Evolutionary conservation across 2,113 vertebrate species (phyloP).

Genomic region (Psittacara wagleri): DNA sequence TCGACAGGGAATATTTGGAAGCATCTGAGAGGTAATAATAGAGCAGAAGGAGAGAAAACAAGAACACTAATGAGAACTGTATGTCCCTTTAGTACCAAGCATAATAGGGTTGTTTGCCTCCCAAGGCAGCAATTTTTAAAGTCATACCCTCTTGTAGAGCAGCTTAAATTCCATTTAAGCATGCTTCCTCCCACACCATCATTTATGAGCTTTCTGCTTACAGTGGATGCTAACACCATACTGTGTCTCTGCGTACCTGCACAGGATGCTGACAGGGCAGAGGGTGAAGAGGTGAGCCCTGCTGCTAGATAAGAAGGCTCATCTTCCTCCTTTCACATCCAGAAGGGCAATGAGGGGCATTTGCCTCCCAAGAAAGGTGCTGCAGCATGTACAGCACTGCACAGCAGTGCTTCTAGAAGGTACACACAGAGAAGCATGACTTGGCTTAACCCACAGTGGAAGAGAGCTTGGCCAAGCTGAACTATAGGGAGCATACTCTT

Average conservation of each 20-base stretch:
- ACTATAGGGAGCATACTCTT: not conserved
- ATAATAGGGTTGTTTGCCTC: not conserved
- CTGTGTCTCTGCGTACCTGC: accelerated
- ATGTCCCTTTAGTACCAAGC: slow-evolving; percentile 29
- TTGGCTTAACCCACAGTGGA: accelerated
- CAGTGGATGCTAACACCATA: not conserved
- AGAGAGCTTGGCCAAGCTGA: not conserved
- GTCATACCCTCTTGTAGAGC: not conserved
- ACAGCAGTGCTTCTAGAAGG: not conserved
- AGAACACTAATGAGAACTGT: slow-evolving; percentile 16
- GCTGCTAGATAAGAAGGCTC: not conserved
- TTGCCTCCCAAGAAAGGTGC: not conserved
- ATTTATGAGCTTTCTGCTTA: not conserved
- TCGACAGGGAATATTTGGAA: slow-evolving; percentile 23
- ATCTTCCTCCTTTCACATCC: not conserved
- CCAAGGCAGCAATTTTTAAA: slow-evolving; percentile 12
- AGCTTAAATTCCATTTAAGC: not conserved
- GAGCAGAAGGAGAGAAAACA: slow-evolving; percentile 33
- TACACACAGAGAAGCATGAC: accelerated
- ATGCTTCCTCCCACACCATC: not conserved
- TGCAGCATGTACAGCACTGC: not conserved
- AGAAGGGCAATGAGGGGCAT: not conserved
- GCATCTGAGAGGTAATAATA: not conserved
- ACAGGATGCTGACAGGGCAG: accelerated
- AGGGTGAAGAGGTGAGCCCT: not conserved